Conservation (phyloP, 2,113 vertebrate genomes). For the Galeopterus variegatus region DNA sequence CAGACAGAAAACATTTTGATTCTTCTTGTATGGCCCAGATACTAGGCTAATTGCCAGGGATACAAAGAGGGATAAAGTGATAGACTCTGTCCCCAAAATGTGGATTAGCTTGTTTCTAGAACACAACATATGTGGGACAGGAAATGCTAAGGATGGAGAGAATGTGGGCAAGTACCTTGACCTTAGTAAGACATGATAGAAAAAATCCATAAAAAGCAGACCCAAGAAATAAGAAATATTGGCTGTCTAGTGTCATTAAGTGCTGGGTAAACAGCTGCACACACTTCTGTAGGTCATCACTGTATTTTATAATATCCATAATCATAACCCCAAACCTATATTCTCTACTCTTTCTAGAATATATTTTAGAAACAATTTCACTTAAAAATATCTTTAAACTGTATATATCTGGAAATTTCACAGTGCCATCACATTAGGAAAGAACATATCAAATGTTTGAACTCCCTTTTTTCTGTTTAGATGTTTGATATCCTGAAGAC, state of each 20-base stretch:
- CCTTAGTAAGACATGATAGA: background rate
- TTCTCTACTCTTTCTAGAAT: background rate
- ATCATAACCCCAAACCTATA: fast-evolving
- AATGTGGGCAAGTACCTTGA: background rate
- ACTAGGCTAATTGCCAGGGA: background rate
- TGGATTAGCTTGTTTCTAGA: background rate
- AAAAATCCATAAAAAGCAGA: too few species aligned
- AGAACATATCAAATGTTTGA: too few species aligned
- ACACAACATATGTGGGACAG: background rate
- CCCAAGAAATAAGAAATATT: too few species aligned
- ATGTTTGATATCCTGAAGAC: background rate
- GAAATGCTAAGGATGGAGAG: background rate
- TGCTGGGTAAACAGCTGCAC: fast-evolving
- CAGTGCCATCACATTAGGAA: background rate
- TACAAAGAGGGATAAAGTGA: background rate
- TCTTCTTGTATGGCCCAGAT: background rate
- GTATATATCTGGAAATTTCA: background rate
- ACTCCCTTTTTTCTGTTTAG: background rate
- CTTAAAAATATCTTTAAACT: background rate
- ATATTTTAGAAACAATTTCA: background rate
- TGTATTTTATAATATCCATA: fast-evolving
- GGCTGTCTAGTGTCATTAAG: background rate
- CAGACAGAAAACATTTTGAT: background rate
- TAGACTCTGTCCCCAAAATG: background rate
- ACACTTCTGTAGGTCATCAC: fast-evolving